Evolutionary conservation across 2,113 vertebrate genomes (phyloP), one percentile per base, ranked within the genome.

Genomic region (Eudyptes chrysolophus): DNA sequence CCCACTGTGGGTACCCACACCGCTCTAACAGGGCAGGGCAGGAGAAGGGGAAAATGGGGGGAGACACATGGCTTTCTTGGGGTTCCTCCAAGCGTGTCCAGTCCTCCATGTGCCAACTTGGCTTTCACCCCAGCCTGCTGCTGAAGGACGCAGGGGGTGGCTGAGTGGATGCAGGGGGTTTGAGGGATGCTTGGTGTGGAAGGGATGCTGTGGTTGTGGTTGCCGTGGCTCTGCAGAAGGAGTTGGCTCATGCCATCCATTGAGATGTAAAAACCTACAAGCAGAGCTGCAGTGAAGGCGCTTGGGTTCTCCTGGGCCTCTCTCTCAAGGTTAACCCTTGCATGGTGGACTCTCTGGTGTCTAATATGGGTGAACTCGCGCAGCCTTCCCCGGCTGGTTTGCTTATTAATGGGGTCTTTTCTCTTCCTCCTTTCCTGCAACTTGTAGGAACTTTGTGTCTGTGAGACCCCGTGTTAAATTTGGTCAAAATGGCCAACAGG

Each of bases 251-350:
- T 42, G 60, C 42, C 21, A 3, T 24, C 65, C 52, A 10, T 7
- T 2, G 13, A 58, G 68, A 10, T 40, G 16, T 25, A 62, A 22
- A 75, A n/a, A 52, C 42, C 22, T 65, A 7, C 16, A 21, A 46
- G 21, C 5, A 29, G 66, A 48, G 3, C 10, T 54, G 30, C 4
- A 11, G 66, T 0, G 0, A 26, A 55, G 72, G 32, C 1, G 6
- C 65, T 34, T 0, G 1, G 11, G 9, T 70, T 74, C 38, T 89
- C 34, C 27, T 21, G 27, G 49, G 29, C 26, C 13, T 74, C 49
- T 9, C 26, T 40, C 36, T 21, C 20, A 15, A 21, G 44, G 40
- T 51, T 62, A 30, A 32, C 24, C 16, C 3, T 19, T 46, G 55
- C 3, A 1, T 66, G 34, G 30, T 38, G 61, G 34, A 25, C 20